Base-by-base conservation (phyloP, 1,140 invertebrate species). In the Caenorhabditis inopinata region DNA sequence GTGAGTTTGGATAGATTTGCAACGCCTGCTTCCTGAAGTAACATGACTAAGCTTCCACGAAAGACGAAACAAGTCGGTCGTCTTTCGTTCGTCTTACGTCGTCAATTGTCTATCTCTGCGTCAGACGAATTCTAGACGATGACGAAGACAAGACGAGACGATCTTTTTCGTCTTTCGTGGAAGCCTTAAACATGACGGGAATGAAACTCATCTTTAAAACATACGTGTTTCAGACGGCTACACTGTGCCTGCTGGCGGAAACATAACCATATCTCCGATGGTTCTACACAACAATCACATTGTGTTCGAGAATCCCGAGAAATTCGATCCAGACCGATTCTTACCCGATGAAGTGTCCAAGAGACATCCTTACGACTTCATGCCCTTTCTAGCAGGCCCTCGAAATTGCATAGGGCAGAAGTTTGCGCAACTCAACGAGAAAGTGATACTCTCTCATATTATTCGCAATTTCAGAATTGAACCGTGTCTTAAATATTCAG, bases 361-460 rank as follows among this genome's bases (percentile, higher is more conserved):
- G 32, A 18, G 80, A 18, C 49, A 77, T 51, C 45, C 80, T 0
- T 81, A 77, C 27, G 76, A 78, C 48, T 81, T 68, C 42, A 81
- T 81, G 32, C 80, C 80, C 16, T 81, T 81, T 47, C 45, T 75
- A 11, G 80, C 80, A 5, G 80, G 80, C 14, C 80, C 80, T 25
- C 81, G 80, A 0, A 81, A 81, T 35, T 81, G 80, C 68, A 81
- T 81, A 4, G 79, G 79, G 23, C 81, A 82, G 45, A 82, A 82
- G 42, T 82, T 82, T 29, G 81, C 81, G 2, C 62, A 46, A 18
- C 49, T 75, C 49, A 78, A 82, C 14, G 81, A 82, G 77, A 82
- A 82, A 73, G 49, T 77, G 0, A 78, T 82, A 42, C 21, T 82
- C 12, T 42, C 78, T 23, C 82, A 68, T 73, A 74, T 82, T 4